Base-by-base conservation (phyloP, 2,797 vertebrate genomes). In the Sebastes itinus region DNA sequence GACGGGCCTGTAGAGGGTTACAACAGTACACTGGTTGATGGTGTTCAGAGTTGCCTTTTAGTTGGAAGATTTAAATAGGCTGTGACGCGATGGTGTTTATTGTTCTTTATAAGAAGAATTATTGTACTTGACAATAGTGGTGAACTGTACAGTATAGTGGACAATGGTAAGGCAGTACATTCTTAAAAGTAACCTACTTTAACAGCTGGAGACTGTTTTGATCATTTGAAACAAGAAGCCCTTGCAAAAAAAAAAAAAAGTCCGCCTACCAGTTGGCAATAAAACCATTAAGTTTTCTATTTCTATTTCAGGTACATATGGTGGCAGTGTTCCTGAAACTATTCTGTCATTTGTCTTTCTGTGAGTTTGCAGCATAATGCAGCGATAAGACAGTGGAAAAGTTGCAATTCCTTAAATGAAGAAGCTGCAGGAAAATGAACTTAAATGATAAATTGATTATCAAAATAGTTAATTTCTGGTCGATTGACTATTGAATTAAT, bases 171-270 rank as follows among this genome's bases (percentile, higher is more conserved):
- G 9, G 54, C 3, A 59, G 3, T 4, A 46, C 11, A 23, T 56
- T 56, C 30, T 14, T 46, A 27, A 55, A 10, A 56, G 30, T 66
- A 60, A 54, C n/a, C 54, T 30, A 27, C 42, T 78, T 56, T 54
- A 69, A 76, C 16, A 78, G 62, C 27, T 65, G 70, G 83, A 65
- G 16, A 67, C 63, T n/a, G 59, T 75, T 73, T 52, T 79, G n/a
- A 59, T 69, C 4, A 30, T 42, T 33, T 64, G 23, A 72, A 75
- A 75, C 56, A 35, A 58, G 55, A 67, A 20, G 10, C 42, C 42
- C 16, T 2, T 46, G 7, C 42, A 65, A 18, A 27, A 25, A 38
- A 32, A 62, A 0, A 38, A 10, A 9, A 10, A 38, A 35, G 49
- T 35, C 32, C 11, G 1, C 20, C 61, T 42, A 32, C 65, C 12